These are phyloP conservation scores for Poecile atricapillus DNA, from an alignment of 2,113 vertebrate genomes.

Conservation along the genomic window DNA sequence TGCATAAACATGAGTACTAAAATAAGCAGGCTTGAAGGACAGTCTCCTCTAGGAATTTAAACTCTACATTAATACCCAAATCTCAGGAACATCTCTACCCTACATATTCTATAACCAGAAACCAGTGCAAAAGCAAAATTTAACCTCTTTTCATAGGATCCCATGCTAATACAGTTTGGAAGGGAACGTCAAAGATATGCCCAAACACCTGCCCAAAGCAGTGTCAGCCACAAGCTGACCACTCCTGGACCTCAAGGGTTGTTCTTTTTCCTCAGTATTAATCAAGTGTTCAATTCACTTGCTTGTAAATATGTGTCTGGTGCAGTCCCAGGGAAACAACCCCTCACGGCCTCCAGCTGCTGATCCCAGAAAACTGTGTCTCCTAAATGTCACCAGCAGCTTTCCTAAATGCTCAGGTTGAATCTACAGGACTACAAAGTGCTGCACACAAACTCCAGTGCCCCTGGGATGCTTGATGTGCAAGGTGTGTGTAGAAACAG, in stretches of 20 bases:
- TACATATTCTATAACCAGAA: background rate
- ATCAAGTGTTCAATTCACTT: background rate
- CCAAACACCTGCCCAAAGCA: background rate
- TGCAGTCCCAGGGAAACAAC: background rate
- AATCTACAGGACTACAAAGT: background rate
- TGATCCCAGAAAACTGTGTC: background rate
- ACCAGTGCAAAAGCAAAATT: background rate
- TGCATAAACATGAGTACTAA: slow-evolving; percentile 37
- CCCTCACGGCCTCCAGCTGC: background rate
- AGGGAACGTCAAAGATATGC: background rate
- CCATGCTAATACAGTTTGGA: background rate
- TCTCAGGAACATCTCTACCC: background rate
- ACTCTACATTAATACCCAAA: background rate
- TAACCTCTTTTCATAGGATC: background rate
- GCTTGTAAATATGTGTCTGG: background rate
- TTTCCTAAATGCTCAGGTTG: background rate
- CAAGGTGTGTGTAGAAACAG: fast-evolving
- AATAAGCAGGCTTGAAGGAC: background rate
- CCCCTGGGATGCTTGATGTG: fast-evolving
- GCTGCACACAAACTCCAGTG: background rate
- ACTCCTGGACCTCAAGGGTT: background rate
- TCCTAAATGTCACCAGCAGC: background rate
- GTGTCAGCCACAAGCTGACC: background rate
- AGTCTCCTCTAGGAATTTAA: background rate
- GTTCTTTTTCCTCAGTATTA: background rate